Percentiles rank a stretch among this genome's conserved stretches.
These are phyloP conservation scores for Mustela lutreola DNA, from an alignment of 2,113 vertebrate genomes.

Conservation along the genomic window DNA sequence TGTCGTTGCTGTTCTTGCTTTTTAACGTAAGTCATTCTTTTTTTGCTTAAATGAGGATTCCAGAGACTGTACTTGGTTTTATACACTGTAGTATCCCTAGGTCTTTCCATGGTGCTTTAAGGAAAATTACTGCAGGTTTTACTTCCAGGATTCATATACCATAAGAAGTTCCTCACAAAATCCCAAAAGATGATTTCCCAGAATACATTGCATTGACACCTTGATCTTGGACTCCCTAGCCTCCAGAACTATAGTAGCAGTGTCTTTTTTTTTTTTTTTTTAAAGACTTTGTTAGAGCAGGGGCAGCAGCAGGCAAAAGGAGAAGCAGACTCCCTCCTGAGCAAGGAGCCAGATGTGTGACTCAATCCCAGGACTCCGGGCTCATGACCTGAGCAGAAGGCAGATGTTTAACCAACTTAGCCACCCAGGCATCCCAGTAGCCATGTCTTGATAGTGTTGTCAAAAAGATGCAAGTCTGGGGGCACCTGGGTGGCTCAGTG, in stretches of 20 bases:
- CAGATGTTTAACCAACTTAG: no score
- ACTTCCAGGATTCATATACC: background rate
- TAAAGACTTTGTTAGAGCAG: no score
- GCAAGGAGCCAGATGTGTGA: no score
- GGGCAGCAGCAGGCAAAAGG: no score
- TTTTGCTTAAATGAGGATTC: background rate
- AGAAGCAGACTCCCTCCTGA: no score
- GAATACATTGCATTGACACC: background rate
- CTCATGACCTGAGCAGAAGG: no score
- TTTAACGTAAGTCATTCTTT: background rate
- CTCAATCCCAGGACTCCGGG: no score
- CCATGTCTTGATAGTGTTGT: conserved; percentile 78
- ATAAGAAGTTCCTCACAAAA: background rate
- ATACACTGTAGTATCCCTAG: background rate
- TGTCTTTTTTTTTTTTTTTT: no score
- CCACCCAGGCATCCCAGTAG: no score
- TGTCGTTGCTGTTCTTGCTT: background rate
- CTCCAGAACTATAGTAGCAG: conserved; percentile 79
- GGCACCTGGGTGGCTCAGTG: no score
- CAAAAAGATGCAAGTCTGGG: conserved; percentile 75
- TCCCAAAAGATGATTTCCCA: background rate
- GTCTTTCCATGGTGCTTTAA: background rate
- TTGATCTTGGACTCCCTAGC: background rate
- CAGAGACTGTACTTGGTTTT: background rate
- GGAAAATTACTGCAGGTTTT: background rate